A percentile compares a stretch with the other conserved stretches of the same genome.
These are phyloP conservation scores for Passer montanus DNA, from an alignment of 2,113 vertebrate genomes.

Conservation along the genomic window DNA sequence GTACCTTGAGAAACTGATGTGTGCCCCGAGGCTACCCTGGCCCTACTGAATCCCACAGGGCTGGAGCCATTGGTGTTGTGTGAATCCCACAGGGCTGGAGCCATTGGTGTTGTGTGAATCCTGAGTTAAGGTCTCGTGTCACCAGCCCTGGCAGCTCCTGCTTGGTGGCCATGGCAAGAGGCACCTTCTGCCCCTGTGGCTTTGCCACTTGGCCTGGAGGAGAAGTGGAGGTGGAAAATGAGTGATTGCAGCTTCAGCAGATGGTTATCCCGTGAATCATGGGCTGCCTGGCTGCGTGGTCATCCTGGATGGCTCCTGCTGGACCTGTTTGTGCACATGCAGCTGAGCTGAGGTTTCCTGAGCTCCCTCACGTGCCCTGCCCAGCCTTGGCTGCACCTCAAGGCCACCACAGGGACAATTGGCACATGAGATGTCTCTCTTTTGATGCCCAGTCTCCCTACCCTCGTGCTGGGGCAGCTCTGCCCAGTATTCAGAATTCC, in stretches of 20 bases:
- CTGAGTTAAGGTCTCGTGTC: background rate
- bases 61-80: no score
- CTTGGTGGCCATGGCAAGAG: background rate
- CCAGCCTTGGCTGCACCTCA: background rate
- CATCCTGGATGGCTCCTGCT: background rate
- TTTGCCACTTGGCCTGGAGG: background rate
- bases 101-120: background rate
- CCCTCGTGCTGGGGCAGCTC: accelerated
- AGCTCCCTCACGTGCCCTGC: background rate
- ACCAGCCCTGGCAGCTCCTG: background rate
- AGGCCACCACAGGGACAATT: background rate
- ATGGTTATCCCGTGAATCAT: background rate
- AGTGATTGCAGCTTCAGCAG: background rate
- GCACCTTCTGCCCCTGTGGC: background rate
- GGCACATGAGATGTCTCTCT: background rate
- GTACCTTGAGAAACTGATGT: background rate
- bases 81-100: background rate
- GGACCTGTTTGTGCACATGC: background rate
- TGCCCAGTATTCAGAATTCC: background rate
- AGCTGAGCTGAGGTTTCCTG: background rate
- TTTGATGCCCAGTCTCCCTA: background rate
- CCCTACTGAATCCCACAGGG: background rate
- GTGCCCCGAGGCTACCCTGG: background rate
- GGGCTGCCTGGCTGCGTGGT: background rate
- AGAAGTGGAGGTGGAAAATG: background rate